Conservation (phyloP, 2,797 vertebrate species). For the Intellagama lesueurii region DNA sequence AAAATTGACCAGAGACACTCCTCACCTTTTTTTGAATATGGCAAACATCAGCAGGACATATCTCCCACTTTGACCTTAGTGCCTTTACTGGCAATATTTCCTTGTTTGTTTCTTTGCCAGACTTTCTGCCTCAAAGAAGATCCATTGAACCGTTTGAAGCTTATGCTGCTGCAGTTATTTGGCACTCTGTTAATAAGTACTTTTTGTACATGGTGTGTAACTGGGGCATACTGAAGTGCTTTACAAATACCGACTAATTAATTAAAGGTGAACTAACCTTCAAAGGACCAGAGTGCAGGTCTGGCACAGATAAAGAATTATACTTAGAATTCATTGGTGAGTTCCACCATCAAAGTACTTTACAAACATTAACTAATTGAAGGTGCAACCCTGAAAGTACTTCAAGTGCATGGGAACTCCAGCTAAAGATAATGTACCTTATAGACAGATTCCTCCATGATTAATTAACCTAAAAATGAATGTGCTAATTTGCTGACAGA, state of each 20-base stretch:
- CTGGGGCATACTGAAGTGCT: constrained; percentile 13
- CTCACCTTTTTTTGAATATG: neutral
- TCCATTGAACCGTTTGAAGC: neutral
- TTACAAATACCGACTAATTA: constrained; percentile 27
- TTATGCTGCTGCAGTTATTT: neutral
- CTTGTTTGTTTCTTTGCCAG: neutral
- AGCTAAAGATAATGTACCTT: neutral
- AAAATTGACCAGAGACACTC: too few relatives aligned
- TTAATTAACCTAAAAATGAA: constrained; percentile 1
- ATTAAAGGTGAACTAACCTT: constrained; percentile 16
- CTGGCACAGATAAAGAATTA: neutral
- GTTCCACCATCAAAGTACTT: constrained; percentile 1
- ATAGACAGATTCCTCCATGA: neutral
- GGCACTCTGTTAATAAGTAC: neutral
- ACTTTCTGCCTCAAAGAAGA: neutral
- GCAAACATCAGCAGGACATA: neutral
- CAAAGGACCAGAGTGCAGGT: neutral
- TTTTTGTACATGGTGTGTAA: neutral
- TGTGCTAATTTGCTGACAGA: neutral
- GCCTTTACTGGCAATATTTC: neutral
- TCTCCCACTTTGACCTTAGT: neutral
- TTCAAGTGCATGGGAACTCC: neutral
- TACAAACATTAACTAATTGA: constrained; percentile 39
- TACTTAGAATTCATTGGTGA: constrained; percentile 9
- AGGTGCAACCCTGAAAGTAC: constrained; percentile 5